Evolutionary conservation across 1,140 invertebrate species (phyloP).

Genomic region (Pseudomyrmex cubaensis): DNA sequence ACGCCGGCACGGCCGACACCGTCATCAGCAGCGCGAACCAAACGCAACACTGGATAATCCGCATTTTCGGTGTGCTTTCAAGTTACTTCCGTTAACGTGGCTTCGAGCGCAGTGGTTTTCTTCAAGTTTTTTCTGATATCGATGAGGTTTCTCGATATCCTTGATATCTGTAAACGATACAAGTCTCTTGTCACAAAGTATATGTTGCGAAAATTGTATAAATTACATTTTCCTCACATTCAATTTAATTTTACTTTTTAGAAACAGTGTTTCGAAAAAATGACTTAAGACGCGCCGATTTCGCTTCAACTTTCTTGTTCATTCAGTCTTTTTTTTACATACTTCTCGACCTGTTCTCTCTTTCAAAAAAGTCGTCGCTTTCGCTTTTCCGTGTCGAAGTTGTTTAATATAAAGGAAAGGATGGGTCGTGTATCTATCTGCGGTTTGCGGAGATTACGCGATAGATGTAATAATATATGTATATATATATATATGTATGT

Average conservation of each 20-base stretch:
- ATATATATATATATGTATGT: background rate
- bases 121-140: background rate
- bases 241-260: too few relatives aligned
- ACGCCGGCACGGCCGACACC: constrained; percentile 37
- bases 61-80: constrained; percentile 10
- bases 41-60: constrained; percentile 32
- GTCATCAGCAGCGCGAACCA: constrained; percentile 37
- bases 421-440: constrained; percentile 11
- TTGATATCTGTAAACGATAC: too few relatives aligned
- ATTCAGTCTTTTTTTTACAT: background rate
- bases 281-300: background rate
- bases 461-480: constrained; percentile 19
- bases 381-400: constrained; percentile 14
- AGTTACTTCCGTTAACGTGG: constrained; percentile 9
- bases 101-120: background rate
- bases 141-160: background rate
- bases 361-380: constrained; percentile 21
- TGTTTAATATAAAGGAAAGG: background rate
- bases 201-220: too few relatives aligned
- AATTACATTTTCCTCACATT: too few relatives aligned
- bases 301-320: constrained; percentile 29
- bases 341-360: background rate
- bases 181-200: too few relatives aligned
- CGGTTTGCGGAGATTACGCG: constrained; percentile 29
- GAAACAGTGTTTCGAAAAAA: background rate